Percentiles rank a stretch among this genome's conserved stretches.
These are phyloP conservation scores for Clarias batrachus DNA, from an alignment of 2,113 vertebrate species.

Conservation along the genomic window DNA sequence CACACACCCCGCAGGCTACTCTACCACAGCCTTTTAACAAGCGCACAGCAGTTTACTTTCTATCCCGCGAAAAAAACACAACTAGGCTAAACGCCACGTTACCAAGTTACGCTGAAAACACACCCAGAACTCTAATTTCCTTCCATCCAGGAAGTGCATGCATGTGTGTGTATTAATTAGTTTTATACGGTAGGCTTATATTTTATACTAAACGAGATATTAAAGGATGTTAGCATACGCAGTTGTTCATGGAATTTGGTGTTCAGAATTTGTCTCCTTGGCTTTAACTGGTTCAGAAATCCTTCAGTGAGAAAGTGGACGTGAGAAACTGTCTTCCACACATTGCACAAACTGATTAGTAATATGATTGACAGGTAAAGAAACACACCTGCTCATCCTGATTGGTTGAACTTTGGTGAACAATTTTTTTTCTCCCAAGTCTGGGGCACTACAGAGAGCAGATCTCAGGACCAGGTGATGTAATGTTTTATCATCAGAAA, in stretches of 20 bases:
- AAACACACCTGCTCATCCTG: background rate
- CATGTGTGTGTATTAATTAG: slow-evolving; percentile 7
- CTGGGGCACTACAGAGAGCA: background rate
- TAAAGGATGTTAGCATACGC: background rate
- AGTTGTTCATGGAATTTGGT: background rate
- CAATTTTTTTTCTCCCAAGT: background rate
- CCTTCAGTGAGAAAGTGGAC: too few relatives aligned
- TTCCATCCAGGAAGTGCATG: slow-evolving; percentile 22
- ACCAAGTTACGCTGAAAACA: slow-evolving; percentile 40
- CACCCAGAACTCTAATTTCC: slow-evolving; percentile 14
- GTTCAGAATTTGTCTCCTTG: background rate
- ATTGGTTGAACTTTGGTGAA: background rate
- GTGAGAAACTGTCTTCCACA: background rate
- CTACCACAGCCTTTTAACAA: slow-evolving; percentile 43
- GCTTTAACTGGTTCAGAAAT: background rate
- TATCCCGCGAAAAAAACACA: slow-evolving; percentile 13
- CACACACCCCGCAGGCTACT: slow-evolving; percentile 14
- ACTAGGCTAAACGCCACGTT: slow-evolving; percentile 32
- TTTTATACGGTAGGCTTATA: background rate
- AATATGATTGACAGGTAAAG: background rate
- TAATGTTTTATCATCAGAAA: background rate
- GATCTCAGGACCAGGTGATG: background rate
- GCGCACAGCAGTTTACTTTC: slow-evolving; percentile 28
- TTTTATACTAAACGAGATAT: slow-evolving; percentile 4
- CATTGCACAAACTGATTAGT: background rate